Evolutionary conservation across 2,113 vertebrate genomes (phyloP), one percentile per base, ranked within the genome.

Genomic region (Pholis gunnellus): DNA sequence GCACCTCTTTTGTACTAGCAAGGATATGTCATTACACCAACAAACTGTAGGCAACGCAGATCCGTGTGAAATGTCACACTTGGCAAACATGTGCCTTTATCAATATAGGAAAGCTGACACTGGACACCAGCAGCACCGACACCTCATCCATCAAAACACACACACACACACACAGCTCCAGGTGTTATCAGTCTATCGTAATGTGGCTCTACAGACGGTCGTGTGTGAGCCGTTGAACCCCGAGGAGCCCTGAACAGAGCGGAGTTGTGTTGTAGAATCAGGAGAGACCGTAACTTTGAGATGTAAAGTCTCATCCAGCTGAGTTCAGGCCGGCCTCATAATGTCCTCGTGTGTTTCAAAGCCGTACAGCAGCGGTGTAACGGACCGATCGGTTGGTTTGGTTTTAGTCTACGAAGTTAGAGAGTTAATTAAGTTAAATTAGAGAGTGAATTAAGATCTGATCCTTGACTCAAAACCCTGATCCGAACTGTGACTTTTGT

Each of bases 121-220:
- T 46, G 78, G 72, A 91, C 61, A 82, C 38, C 29, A 63, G 54
- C 65, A 50, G 64, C 59, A 57, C 27, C 76, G 76, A 79, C 67
- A 81, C 60, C 59, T 85, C 78, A 89, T 90, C 48, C 74, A 66
- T 91, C 87, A 88, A 80, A 57, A 75, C 75, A 79, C 70, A 88
- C 80, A 50, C 67, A 68, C 61, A 81, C 72, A 82, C 75, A 87
- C 78, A 57, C 67, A 72, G 78, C 59, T 76, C 82, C 88, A 90
- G 82, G 89, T 92, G 90, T 86, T 89, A 84, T 89, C 70, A 66
- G 69, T 79, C 71, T 63, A 34, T 82, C 79, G 69, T 70, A 70
- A 72, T 83, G 81, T 74, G 73, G 59, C 56, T 88, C 81, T 44
- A 74, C 38, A 75, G 29, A 78, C 27, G 4, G 74, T 84, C 75